Evolutionary conservation across 2,797 vertebrate species (phyloP).

Genomic region (Dendrocincla fuliginosa): DNA sequence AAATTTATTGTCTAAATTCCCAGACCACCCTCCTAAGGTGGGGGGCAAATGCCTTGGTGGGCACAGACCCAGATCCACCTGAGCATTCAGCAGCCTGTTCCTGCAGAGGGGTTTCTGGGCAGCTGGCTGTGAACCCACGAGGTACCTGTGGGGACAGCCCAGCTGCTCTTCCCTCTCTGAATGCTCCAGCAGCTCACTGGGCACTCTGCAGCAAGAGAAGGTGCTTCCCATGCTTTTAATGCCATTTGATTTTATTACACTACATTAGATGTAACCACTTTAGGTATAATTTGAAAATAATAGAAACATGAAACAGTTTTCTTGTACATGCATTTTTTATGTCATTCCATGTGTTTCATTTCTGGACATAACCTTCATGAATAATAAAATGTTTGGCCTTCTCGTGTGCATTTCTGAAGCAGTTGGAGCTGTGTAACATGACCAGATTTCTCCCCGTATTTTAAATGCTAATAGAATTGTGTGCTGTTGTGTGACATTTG

Average conservation of each 20-base stretch:
- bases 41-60: background rate
- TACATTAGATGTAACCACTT: background rate
- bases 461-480: slow-evolving; percentile 19
- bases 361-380: background rate
- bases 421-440: background rate
- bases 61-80: slow-evolving; percentile 17
- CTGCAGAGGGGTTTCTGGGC: background rate
- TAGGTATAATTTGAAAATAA: background rate
- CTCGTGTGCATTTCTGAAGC: background rate
- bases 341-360: background rate
- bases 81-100: background rate
- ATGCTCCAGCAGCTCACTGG: background rate
- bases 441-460: background rate
- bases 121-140: background rate
- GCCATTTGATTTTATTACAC: background rate
- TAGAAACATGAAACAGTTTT: background rate
- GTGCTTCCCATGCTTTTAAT: background rate
- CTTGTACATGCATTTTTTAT: background rate
- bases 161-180: background rate
- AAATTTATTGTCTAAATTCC: background rate
- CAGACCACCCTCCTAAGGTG: background rate
- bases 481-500: slow-evolving; percentile 4
- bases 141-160: background rate
- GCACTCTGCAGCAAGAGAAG: background rate
- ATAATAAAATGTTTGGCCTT: slow-evolving; percentile 15